Evolutionary conservation across 2,113 vertebrate genomes (phyloP).

Genomic region (Psittacula cyanocephala): DNA sequence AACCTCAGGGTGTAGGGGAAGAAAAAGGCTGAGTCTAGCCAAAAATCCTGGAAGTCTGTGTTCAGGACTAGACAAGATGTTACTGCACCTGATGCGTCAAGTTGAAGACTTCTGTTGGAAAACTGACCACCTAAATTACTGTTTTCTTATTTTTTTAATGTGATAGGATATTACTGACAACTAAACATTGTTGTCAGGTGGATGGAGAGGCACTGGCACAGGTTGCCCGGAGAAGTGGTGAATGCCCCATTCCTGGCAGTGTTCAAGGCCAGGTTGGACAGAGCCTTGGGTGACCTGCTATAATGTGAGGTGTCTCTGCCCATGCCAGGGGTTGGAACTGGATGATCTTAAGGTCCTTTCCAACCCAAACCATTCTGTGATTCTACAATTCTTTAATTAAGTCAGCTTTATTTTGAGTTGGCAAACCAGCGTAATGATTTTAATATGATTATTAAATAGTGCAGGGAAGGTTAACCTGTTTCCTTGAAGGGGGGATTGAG

Average conservation of each 20-base stretch:
- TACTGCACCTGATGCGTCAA: background rate
- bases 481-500: background rate
- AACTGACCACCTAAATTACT: background rate
- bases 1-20: rapidly evolving
- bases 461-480: background rate
- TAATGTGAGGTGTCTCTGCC: background rate
- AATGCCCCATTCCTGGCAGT: background rate
- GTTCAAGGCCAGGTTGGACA: background rate
- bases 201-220: background rate
- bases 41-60: background rate
- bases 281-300: background rate
- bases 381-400: background rate
- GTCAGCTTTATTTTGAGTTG: background rate
- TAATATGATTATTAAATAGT: background rate
- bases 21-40: background rate
- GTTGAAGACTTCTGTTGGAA: background rate
- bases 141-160: background rate
- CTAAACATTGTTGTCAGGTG: background rate
- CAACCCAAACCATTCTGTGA: background rate
- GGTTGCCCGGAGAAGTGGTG: background rate
- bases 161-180: background rate
- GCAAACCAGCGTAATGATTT: background rate
- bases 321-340: background rate
- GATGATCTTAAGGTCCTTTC: background rate
- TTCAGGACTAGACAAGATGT: background rate